Evolutionary conservation across 2,888 invertebrate genomes (phyloP).

Genomic region (Athalia circularis): DNA sequence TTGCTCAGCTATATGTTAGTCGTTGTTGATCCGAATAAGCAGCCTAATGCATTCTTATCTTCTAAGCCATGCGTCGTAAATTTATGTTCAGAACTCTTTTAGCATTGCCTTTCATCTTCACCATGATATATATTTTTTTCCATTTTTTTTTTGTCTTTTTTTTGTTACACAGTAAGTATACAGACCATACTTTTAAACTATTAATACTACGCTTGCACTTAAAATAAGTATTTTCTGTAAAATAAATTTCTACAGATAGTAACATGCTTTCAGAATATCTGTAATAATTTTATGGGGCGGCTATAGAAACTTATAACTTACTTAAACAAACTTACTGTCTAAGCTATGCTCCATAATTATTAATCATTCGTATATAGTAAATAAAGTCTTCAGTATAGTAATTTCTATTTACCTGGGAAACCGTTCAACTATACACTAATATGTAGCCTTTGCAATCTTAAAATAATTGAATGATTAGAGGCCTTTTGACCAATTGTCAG

Average conservation of each 20-base stretch:
- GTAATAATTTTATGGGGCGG: background rate
- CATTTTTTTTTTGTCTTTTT: background rate
- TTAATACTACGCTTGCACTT: slow-evolving; percentile 20
- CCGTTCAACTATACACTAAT: background rate
- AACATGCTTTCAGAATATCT: slow-evolving; percentile 20
- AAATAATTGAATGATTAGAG: no score
- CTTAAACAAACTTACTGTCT: slow-evolving; percentile 23
- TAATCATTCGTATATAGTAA: slow-evolving; percentile 4
- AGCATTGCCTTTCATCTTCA: background rate
- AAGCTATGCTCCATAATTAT: background rate
- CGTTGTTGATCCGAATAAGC: background rate
- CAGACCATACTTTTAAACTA: slow-evolving; percentile 21
- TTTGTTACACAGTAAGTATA: slow-evolving; percentile 13
- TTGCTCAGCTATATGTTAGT: background rate
- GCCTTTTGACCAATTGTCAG: background rate
- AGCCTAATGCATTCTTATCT: background rate
- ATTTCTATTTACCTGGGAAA: background rate
- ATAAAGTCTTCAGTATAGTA: slow-evolving; percentile 15
- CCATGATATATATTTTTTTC: background rate
- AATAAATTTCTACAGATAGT: background rate
- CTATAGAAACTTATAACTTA: background rate
- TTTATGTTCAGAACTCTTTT: slow-evolving; percentile 8
- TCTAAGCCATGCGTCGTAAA: slow-evolving; percentile 2
- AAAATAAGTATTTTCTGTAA: background rate
- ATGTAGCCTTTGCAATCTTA: no score